Conservation (phyloP, 2,888 invertebrate genomes). For the Oscheius sp. region DNA sequence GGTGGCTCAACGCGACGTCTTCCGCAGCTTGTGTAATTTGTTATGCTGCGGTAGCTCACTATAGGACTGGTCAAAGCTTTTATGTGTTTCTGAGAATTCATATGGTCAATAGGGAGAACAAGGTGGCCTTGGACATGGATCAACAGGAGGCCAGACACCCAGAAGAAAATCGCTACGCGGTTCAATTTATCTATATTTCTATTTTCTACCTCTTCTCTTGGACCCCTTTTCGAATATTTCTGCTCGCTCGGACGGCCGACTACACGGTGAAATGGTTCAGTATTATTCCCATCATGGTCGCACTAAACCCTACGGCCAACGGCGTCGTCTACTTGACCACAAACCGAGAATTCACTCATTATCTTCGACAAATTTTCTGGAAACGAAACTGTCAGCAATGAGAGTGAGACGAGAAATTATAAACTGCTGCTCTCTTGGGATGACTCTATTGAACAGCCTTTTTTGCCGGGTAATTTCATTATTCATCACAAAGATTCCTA, state of each 20-base stretch:
- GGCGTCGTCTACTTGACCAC: background rate
- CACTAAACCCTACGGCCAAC: background rate
- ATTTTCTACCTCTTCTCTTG: slow-evolving; percentile 11
- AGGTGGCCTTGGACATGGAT: background rate
- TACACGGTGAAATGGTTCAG: slow-evolving; percentile 1
- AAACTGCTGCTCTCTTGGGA: too few species aligned
- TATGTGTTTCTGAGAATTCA: too few species aligned
- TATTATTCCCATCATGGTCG: slow-evolving; percentile 3
- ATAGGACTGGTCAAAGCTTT: background rate
- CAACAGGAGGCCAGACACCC: background rate
- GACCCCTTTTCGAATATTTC: slow-evolving; percentile 5
- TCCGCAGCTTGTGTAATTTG: background rate
- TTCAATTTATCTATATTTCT: background rate
- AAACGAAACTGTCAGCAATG: too few species aligned
- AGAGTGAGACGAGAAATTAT: too few species aligned
- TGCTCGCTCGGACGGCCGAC: background rate
- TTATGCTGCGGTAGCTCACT: background rate
- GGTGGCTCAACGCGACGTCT: background rate
- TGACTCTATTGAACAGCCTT: too few species aligned
- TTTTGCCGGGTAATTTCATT: too few species aligned
- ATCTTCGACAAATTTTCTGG: too few species aligned
- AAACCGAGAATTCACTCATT: too few species aligned
- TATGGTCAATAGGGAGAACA: background rate
- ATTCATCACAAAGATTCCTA: background rate
- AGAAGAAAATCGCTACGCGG: background rate